phyloP scores from a whole-genome alignment of 2,888 invertebrate species.

The Drosophila mercatorum region DNA sequence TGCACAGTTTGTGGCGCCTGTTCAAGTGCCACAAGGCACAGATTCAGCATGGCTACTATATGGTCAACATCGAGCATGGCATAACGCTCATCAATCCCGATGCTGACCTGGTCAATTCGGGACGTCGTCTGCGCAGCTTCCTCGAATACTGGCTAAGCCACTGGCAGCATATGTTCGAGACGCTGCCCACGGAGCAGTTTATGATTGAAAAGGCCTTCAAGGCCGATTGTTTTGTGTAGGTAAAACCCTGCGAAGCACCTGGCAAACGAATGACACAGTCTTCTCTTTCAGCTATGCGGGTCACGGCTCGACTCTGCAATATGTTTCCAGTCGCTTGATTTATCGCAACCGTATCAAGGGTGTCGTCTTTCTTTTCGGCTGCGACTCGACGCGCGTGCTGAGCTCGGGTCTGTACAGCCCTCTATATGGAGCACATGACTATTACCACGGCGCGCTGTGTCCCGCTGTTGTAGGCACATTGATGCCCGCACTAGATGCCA shows the following conservation, averaged over 20 bases:
- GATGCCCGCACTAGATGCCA: slow-evolving; percentile 86
- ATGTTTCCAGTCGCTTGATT: slow-evolving; percentile 86
- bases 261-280: slow-evolving; percentile 21
- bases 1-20: slow-evolving; percentile 81
- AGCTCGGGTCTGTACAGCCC: slow-evolving; percentile 85
- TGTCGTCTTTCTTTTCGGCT: slow-evolving; percentile 89
- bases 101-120: slow-evolving; percentile 85
- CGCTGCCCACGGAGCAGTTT: slow-evolving; percentile 86
- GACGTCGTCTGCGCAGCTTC: slow-evolving; percentile 85
- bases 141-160: slow-evolving; percentile 85
- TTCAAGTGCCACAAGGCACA: slow-evolving; percentile 70
- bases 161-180: slow-evolving; percentile 85
- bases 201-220: slow-evolving; percentile 85
- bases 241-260: not conserved
- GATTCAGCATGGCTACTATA: slow-evolving; percentile 80
- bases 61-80: slow-evolving; percentile 70
- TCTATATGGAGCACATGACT: slow-evolving; percentile 85
- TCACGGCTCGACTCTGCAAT: slow-evolving; percentile 89
- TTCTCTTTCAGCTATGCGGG: slow-evolving; percentile 87
- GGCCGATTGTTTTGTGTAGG: slow-evolving; percentile 87
- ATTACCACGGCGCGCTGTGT: slow-evolving; percentile 84
- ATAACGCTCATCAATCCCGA: slow-evolving; percentile 83
- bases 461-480: slow-evolving; percentile 86
- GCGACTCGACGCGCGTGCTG: slow-evolving; percentile 85
- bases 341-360: slow-evolving; percentile 86